phyloP scores from a whole-genome alignment of 1,140 invertebrate species.

The Drosophila gunungcola region DNA sequence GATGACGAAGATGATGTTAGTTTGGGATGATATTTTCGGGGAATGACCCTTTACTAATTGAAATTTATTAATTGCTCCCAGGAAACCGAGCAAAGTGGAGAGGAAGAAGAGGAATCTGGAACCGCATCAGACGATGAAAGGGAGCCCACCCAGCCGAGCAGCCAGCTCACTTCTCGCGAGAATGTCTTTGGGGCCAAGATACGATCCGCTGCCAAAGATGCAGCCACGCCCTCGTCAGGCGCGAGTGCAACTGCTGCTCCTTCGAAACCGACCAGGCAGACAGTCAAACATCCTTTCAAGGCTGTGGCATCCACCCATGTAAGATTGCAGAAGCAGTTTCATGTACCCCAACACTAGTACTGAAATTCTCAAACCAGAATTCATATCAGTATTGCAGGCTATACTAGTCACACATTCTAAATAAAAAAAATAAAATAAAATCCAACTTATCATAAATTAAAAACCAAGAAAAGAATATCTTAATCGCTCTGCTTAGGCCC shows the following conservation, averaged over 20 bases:
- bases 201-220: conserved; percentile 38
- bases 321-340: conserved; percentile 77
- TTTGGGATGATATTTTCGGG: not conserved
- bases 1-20: conserved; percentile 60
- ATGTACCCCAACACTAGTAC: conserved; percentile 75
- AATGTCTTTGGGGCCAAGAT: conserved; percentile 65
- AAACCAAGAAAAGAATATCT: not conserved
- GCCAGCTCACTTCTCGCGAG: conserved; percentile 33
- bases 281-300: conserved; percentile 76
- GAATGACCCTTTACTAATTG: not conserved
- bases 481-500: too few species aligned
- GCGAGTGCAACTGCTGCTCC: conserved; percentile 14
- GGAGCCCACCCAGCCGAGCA: conserved; percentile 24
- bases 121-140: conserved; percentile 66
- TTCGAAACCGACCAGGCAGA: conserved; percentile 49
- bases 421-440: not conserved
- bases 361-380: not conserved
- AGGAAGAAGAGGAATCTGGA: conserved; percentile 54
- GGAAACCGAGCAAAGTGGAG: conserved; percentile 62
- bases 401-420: not conserved
- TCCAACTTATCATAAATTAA: not conserved
- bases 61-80: not conserved
- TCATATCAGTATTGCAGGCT: conserved; percentile 30
- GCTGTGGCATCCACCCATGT: conserved; percentile 78
- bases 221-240: conserved; percentile 8